Percentiles rank a stretch among this genome's conserved stretches.
These are phyloP conservation scores for Alfaro cultratus DNA, from an alignment of 2,797 vertebrate species.

Conservation along the genomic window DNA sequence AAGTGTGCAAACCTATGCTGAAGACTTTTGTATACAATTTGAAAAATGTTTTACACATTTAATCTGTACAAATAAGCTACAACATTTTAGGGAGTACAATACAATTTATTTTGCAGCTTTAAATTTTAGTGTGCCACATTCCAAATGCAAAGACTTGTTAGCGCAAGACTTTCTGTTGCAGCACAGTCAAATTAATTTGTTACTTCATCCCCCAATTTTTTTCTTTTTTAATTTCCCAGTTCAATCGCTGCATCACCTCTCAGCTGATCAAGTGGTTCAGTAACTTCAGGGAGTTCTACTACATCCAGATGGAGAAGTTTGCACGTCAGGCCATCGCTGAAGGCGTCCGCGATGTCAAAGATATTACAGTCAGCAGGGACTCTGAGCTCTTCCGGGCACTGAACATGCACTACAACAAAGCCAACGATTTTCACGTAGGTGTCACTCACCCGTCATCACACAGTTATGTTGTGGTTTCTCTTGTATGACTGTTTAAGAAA, in stretches of 20 bases:
- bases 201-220: neutral
- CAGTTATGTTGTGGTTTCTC: conserved; percentile 16
- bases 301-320: conserved; percentile 98
- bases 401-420: conserved; percentile 96
- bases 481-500: conserved; percentile 14
- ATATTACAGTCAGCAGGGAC: conserved; percentile 86
- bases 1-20: neutral
- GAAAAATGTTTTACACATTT: neutral
- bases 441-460: conserved; percentile 36
- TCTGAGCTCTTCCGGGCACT: conserved; percentile 93
- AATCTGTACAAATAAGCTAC: neutral
- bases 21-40: neutral
- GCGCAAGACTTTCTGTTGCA: neutral
- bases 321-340: conserved; percentile 92
- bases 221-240: conserved; percentile 74
- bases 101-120: neutral
- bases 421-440: conserved; percentile 93
- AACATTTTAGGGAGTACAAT: neutral
- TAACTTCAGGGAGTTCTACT: conserved; percentile 98
- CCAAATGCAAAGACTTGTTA: neutral
- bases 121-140: neutral
- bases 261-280: conserved; percentile 99
- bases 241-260: conserved; percentile 95
- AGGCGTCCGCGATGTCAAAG: conserved; percentile 81
- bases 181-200: neutral